A percentile compares a stretch with the other conserved stretches of the same genome.
Conservation (phyloP, 2,888 invertebrate genomes). For the Nemurella pictetii region DNA sequence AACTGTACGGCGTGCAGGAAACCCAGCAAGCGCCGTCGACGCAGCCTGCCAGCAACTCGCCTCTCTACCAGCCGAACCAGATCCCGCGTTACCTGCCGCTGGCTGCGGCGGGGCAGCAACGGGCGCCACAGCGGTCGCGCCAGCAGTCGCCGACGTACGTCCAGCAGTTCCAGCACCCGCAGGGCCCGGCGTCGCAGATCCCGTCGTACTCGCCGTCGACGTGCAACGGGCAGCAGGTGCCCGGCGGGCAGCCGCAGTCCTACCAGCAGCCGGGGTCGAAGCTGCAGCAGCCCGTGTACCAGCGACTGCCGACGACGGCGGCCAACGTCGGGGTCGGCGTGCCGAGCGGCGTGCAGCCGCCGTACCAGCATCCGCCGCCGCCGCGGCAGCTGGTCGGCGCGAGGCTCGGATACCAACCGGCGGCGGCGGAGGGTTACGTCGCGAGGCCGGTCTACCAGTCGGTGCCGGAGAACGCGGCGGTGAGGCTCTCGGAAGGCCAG, state of each 20-base stretch:
- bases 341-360: slow-evolving; percentile 48
- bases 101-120: slow-evolving; percentile 35
- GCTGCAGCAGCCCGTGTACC: slow-evolving; percentile 13
- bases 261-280: slow-evolving; percentile 68
- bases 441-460: background rate
- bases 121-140: background rate
- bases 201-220: slow-evolving; percentile 48
- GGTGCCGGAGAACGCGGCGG: background rate
- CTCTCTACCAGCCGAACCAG: background rate
- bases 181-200: slow-evolving; percentile 47
- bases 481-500: background rate
- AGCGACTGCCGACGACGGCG: slow-evolving; percentile 53
- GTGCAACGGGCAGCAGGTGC: background rate
- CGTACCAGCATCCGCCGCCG: slow-evolving; percentile 67
- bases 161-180: background rate
- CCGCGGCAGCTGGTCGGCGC: slow-evolving; percentile 51
- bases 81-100: slow-evolving; percentile 51
- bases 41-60: slow-evolving; percentile 13
- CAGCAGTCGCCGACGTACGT: background rate
- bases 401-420: slow-evolving; percentile 2
- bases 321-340: slow-evolving; percentile 48
- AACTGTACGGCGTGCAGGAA: background rate
- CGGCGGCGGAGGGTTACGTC: slow-evolving; percentile 56
- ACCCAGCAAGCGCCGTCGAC: background rate
- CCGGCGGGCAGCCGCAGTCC: slow-evolving; percentile 49